Base-by-base conservation (phyloP, 2,797 vertebrate species). In the Sciaenops ocellatus region DNA sequence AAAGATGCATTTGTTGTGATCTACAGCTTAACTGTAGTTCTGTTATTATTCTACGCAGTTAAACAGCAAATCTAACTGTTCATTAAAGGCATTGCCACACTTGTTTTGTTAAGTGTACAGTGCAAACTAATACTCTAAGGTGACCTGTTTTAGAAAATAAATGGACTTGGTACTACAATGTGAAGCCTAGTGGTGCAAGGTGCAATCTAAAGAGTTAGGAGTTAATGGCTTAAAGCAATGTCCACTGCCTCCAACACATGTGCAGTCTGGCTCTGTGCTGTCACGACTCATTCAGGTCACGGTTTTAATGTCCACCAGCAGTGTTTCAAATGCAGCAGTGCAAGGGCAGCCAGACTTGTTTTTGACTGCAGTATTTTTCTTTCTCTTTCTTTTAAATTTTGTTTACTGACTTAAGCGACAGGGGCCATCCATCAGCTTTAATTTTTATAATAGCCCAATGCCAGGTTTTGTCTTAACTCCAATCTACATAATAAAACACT, bases 231-330 rank as follows among this genome's bases (percentile, higher is more conserved):
- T n/a, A 70, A 78, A 73, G 51, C 47, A 62, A 20, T 38, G 56
- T 68, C 59, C 59, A 18, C n/a, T 63, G n/a, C 46, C 61, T 67
- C 56, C 51, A 59, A 9, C 46, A 20, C 26, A 22, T 61, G 30
- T 57, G 60, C 46, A 74, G 44, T 68, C 61, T 74, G 72, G 69
- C 57, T 67, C 22, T 46, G 41, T 60, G 69, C 47, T 47, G 59
- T 72, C 69, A 57, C 41, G n/a, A 79, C 60, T 79, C 74, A 79
- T 86, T 83, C 68, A 71, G 73, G 72, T 80, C 80, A 81, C 20
- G 10, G 57, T 64, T 78, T 52, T 54, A 61, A 69, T 67, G 57
- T 73, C 70, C 75, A 72, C 48, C 30, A 75, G 57, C 44, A 46
- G 48, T 75, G 67, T 85, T 78, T 73, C 16, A 46, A 55, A 73